A percentile compares a stretch with the other conserved stretches of the same genome.
Conservation (phyloP, 2,888 invertebrate genomes). For the Caenorhabditis wallacei region DNA sequence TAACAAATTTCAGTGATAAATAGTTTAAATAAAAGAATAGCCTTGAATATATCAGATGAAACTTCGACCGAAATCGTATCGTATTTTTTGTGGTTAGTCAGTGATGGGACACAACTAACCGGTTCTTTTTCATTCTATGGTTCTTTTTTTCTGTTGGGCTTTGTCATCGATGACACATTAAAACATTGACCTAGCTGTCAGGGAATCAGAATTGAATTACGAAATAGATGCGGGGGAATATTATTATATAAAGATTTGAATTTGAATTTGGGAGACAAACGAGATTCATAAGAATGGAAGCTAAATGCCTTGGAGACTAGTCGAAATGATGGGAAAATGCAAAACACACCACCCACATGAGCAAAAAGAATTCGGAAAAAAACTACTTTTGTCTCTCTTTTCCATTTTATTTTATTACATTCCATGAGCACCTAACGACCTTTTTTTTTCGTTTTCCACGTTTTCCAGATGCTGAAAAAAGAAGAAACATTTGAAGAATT, state of each 20-base stretch:
- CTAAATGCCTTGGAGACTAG: not conserved
- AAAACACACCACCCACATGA: conserved; percentile 34
- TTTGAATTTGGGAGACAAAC: too few species aligned
- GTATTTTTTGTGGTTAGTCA: conserved; percentile 38
- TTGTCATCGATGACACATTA: conserved; percentile 45
- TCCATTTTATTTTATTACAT: conserved; percentile 44
- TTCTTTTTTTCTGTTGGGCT: conserved; percentile 30
- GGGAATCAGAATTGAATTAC: not conserved
- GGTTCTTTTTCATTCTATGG: conserved; percentile 43
- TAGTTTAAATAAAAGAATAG: too few species aligned
- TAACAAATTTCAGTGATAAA: too few species aligned
- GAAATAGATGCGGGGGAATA: not conserved
- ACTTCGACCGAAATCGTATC: conserved; percentile 1
- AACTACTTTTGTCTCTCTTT: conserved; percentile 33
- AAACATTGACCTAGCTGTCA: conserved; percentile 23
- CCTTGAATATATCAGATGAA: not conserved
- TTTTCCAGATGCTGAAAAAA: conserved; percentile 38
- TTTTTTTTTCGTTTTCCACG: conserved; percentile 18
- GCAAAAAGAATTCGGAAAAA: conserved; percentile 9
- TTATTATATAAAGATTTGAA: too few species aligned
- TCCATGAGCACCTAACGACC: conserved; percentile 16
- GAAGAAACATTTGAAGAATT: not conserved
- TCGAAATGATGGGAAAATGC: conserved; percentile 15
- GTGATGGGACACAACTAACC: conserved; percentile 22
- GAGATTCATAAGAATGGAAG: not conserved